phyloP scores from a whole-genome alignment of 2,888 invertebrate species.

The Caenorhabditis doughertyi region DNA sequence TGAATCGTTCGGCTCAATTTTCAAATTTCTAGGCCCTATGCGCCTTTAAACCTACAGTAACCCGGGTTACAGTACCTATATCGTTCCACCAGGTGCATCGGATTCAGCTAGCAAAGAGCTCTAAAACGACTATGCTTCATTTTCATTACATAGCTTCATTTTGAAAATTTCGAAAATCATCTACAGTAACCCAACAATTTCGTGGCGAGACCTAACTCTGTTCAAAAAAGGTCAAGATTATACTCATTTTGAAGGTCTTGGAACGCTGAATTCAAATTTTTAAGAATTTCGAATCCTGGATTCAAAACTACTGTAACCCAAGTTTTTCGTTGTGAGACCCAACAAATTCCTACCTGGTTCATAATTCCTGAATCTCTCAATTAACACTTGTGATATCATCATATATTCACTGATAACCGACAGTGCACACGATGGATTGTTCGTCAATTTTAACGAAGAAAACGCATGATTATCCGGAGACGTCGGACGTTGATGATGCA shows the following conservation, averaged over 20 bases:
- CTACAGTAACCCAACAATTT: too few relatives aligned
- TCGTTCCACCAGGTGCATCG: too few relatives aligned
- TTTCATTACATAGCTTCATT: too few relatives aligned
- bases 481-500: conserved; percentile 24
- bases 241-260: not conserved
- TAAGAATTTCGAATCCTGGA: not conserved
- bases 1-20: too few relatives aligned
- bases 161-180: not conserved
- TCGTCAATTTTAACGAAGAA: conserved; percentile 46
- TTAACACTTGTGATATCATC: conserved; percentile 56
- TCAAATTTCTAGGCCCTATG: not conserved
- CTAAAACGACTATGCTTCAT: too few relatives aligned
- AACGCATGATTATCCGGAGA: conserved; percentile 25
- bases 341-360: conserved; percentile 27
- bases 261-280: too few relatives aligned
- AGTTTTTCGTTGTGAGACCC: not conserved
- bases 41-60: not conserved
- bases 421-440: conserved; percentile 52
- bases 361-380: conserved; percentile 62
- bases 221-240: too few relatives aligned
- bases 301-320: not conserved
- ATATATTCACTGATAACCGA: conserved; percentile 61
- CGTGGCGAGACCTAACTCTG: too few relatives aligned
- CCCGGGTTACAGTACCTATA: not conserved
- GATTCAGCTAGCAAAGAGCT: too few relatives aligned